phyloP scores from a whole-genome alignment of 2,888 invertebrate genomes.

The Caenorhabditis japonica region DNA sequence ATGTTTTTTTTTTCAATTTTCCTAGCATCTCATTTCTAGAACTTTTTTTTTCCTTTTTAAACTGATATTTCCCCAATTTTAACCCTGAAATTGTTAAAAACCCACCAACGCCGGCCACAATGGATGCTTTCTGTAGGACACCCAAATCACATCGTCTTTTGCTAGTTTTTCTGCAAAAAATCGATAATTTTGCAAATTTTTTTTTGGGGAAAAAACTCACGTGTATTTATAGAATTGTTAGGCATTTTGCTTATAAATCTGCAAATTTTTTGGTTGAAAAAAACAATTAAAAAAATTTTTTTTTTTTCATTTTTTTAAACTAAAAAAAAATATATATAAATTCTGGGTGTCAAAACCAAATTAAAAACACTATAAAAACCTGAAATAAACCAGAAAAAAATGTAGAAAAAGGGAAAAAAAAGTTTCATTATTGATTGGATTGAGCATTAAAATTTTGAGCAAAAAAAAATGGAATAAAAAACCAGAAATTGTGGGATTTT shows the following conservation, averaged over 20 bases:
- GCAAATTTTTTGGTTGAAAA: neutral
- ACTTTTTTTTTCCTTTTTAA: no score
- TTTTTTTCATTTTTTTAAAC: no score
- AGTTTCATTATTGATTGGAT: no score
- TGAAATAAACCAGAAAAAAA: conserved; percentile 1
- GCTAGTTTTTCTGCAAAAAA: no score
- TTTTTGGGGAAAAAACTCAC: conserved; percentile 17
- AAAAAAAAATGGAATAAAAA: conserved; percentile 14
- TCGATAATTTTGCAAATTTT: neutral
- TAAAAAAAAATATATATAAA: no score
- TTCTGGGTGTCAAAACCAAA: no score
- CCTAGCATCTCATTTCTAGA: no score
- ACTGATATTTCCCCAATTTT: no score
- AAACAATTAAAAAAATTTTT: no score
- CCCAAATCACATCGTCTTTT: conserved; percentile 69
- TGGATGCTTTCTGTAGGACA: conserved; percentile 62
- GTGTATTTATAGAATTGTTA: conserved; percentile 4
- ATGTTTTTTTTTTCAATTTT: no score
- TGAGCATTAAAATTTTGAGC: conserved; percentile 32
- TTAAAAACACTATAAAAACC: neutral
- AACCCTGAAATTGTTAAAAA: neutral
- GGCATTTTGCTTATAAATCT: conserved; percentile 6
- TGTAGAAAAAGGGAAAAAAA: no score
- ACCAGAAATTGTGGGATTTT: neutral
- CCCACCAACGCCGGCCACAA: conserved; percentile 68